Evolutionary conservation across 2,113 vertebrate species (phyloP), one percentile per base, ranked within the genome.

Genomic region (Lepus timidus): DNA sequence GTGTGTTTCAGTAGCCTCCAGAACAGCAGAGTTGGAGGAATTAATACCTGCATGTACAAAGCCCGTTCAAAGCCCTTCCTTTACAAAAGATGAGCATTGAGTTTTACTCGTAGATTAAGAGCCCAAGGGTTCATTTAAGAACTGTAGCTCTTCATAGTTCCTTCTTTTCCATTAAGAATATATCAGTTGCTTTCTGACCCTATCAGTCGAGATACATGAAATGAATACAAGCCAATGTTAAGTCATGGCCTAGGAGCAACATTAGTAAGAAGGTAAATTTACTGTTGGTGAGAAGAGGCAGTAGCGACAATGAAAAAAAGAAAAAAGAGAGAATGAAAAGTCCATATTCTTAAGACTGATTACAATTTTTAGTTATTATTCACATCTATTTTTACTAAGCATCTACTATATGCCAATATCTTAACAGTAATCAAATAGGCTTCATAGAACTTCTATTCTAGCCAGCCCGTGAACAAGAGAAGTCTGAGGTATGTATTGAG

Each of bases 311-410:
- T 87, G 12, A 80, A 81, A 94, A 93, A 3, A 49, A 31, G 27
- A 86, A 85, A n/a, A 85, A 83, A 80, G 86, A 93, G 74, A 68
- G 67, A 93, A 94, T 39, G 39, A 80, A 96, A 93, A 93, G 44
- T 80, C 33, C 75, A 16, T 81, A 71, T 33, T 89, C 25, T 79
- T 49, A 68, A 55, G 31, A 62, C 55, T 76, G 52, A 22, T 68
- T 95, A 52, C 33, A 92, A 29, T 16, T 90, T 92, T 86, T 39
- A 73, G 39, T 61, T 87, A 27, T 78, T 55, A 13, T 74, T 74
- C 29, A 65, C 74, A 65, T 22, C 75, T 36, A 85, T 83, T 96
- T 96, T 94, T 71, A 82, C 62, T 92, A 79, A 33, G 20, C 55
- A 71, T 79, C 13, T 88, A 91, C 67, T 90, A 19, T 82, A 70